These are phyloP conservation scores for Fundulus diaphanus DNA, from an alignment of 2,797 vertebrate species.

Conservation along the genomic window DNA sequence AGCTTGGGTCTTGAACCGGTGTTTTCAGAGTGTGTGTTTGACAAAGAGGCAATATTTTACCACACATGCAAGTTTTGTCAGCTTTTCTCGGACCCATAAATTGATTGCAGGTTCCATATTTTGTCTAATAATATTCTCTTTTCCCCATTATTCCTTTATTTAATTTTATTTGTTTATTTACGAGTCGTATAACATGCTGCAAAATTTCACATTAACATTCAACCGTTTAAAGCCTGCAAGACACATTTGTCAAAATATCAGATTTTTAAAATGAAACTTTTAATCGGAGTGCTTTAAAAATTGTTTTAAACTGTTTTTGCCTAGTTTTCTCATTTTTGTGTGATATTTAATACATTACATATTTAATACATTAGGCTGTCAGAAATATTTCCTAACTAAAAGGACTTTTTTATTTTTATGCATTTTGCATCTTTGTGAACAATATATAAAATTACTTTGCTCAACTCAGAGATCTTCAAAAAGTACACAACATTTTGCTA, in stretches of 20 bases:
- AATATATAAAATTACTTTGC: not conserved
- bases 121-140: not conserved
- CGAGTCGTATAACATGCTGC: not conserved
- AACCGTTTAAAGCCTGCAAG: not conserved
- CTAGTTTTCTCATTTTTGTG: not conserved
- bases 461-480: no score
- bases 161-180: not conserved
- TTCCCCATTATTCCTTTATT: not conserved
- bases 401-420: not conserved
- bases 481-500: no score
- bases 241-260: not conserved
- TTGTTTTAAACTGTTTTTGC: not conserved
- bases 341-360: no score
- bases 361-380: no score
- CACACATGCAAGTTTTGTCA: not conserved
- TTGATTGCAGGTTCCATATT: not conserved
- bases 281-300: no score
- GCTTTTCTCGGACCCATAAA: not conserved
- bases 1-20: conserved; percentile 59
- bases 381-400: no score
- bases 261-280: not conserved
- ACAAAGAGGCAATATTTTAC: conserved; percentile 50
- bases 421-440: not conserved
- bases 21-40: conserved; percentile 51
- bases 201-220: not conserved